phyloP scores from a whole-genome alignment of 2,113 vertebrate genomes.

The Bambusicola thoracicus region DNA sequence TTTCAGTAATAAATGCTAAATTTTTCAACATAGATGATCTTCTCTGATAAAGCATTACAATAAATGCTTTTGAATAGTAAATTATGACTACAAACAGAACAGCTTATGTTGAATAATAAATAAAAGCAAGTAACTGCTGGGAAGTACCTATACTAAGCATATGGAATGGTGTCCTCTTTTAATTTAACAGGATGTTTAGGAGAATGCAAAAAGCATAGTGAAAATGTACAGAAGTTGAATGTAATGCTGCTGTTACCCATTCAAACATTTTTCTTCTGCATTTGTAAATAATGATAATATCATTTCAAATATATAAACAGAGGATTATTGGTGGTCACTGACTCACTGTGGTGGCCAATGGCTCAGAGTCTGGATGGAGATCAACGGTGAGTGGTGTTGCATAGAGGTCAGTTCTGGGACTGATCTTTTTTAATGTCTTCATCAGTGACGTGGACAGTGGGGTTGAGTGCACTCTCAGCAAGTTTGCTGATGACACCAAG shows the following conservation, averaged over 20 bases:
- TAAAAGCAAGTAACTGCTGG: neutral
- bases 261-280: neutral
- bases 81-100: neutral
- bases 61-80: neutral
- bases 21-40: neutral
- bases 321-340: neutral
- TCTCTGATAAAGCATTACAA: neutral
- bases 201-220: neutral
- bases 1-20: neutral
- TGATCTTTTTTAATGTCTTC: no score
- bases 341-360: no score
- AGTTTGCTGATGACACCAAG: no score
- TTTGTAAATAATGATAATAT: neutral
- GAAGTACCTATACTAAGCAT: neutral
- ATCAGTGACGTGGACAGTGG: no score
- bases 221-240: neutral
- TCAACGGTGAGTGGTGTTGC: no score
- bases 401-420: no score
- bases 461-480: no score
- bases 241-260: neutral
- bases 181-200: neutral
- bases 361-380: no score
- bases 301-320: neutral
- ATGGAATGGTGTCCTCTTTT: neutral
- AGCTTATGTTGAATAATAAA: neutral